These are phyloP conservation scores for Aethes cnicana DNA, from an alignment of 2,888 invertebrate species.

Conservation along the genomic window DNA sequence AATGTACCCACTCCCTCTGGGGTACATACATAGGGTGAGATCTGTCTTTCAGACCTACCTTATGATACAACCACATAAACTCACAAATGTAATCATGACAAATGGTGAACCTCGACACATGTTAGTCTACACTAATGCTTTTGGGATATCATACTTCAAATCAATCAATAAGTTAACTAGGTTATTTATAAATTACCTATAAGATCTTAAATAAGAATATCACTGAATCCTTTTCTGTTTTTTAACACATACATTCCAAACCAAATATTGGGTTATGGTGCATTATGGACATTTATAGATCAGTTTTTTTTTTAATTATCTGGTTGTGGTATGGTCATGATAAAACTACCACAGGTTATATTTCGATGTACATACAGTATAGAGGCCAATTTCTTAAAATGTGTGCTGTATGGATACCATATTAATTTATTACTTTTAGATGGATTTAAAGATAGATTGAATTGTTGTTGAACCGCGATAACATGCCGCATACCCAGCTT, in stretches of 20 bases:
- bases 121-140: conserved; percentile 22
- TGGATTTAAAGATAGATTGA: conserved; percentile 3
- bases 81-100: too few relatives aligned
- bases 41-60: too few relatives aligned
- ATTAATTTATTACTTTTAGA: conserved; percentile 14
- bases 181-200: conserved; percentile 25
- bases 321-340: background rate
- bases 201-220: conserved; percentile 29
- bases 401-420: conserved; percentile 11
- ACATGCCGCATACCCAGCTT: too few relatives aligned
- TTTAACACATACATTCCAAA: conserved; percentile 22
- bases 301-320: conserved; percentile 1
- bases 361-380: too few relatives aligned
- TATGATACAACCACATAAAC: too few relatives aligned
- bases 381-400: background rate
- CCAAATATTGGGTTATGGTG: conserved; percentile 24
- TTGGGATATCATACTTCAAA: conserved; percentile 27
- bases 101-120: conserved; percentile 8
- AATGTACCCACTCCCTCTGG: too few relatives aligned
- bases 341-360: background rate
- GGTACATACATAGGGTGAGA: too few relatives aligned
- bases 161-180: conserved; percentile 24
- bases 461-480: too few relatives aligned
- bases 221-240: conserved; percentile 15
- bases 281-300: conserved; percentile 6